phyloP scores from a whole-genome alignment of 2,888 invertebrate genomes.

The Rosalia funebris region DNA sequence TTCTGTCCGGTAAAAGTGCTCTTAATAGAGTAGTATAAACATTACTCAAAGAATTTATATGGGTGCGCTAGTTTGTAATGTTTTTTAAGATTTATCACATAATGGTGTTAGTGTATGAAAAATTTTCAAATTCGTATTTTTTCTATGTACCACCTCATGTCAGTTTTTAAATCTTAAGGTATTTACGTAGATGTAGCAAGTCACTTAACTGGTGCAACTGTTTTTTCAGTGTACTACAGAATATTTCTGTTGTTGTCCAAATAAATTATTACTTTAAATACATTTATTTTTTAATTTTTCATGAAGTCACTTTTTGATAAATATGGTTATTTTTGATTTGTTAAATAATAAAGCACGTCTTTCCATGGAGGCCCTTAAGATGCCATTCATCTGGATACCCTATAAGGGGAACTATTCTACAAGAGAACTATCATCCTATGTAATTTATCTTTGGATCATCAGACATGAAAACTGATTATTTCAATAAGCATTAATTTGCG shows the following conservation, averaged over 20 bases:
- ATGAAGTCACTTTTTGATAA: too few species aligned
- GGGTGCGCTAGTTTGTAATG: conserved; percentile 53
- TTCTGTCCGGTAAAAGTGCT: conserved; percentile 63
- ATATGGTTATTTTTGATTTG: too few species aligned
- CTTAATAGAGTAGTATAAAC: conserved; percentile 60
- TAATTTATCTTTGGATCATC: too few species aligned
- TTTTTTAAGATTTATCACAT: conserved; percentile 34
- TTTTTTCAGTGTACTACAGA: conserved; percentile 22
- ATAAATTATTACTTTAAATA: conserved; percentile 24
- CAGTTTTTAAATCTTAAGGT: conserved; percentile 16
- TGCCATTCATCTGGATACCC: too few species aligned
- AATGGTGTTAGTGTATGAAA: conserved; percentile 27
- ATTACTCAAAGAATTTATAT: conserved; percentile 47
- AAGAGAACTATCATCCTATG: too few species aligned
- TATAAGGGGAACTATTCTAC: too few species aligned
- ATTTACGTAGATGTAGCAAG: conserved; percentile 9
- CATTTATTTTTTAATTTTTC: too few species aligned
- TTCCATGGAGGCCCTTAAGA: too few species aligned
- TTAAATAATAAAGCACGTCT: too few species aligned
- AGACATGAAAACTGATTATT: too few species aligned
- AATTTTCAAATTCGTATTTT: conserved; percentile 26
- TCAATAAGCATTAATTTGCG: too few species aligned
- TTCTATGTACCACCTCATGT: conserved; percentile 24
- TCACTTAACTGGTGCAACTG: conserved; percentile 22
- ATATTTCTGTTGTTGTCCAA: conserved; percentile 22